phyloP scores from a whole-genome alignment of 2,888 invertebrate genomes.

The Sacculina carcini region DNA sequence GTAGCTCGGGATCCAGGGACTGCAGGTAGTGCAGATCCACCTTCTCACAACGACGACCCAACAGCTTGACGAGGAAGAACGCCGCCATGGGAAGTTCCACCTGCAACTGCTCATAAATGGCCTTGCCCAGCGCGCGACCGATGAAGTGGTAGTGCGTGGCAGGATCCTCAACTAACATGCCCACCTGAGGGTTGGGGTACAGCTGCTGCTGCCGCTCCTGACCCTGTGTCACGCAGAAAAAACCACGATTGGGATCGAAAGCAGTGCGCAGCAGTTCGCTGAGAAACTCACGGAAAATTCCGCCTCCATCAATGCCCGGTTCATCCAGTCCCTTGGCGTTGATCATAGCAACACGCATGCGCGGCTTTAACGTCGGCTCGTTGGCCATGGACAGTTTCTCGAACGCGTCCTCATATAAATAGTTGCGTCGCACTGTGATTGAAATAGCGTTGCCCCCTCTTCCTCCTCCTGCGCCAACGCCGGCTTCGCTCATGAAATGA shows the following conservation, averaged over 20 bases:
- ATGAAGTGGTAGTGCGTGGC: conserved; percentile 78
- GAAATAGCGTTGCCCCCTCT: conserved; percentile 31
- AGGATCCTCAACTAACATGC: conserved; percentile 56
- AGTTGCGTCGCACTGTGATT: conserved; percentile 54
- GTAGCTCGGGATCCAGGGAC: conserved; percentile 71
- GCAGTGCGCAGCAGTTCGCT: conserved; percentile 77
- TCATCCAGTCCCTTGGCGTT: conserved; percentile 77
- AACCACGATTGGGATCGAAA: conserved; percentile 86
- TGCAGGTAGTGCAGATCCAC: conserved; percentile 77
- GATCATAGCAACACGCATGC: conserved; percentile 63
- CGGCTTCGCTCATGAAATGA: conserved; percentile 44
- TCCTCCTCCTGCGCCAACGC: too few species aligned
- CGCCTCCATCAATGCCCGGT: conserved; percentile 92
- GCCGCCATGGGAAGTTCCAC: conserved; percentile 85
- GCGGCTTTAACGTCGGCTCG: conserved; percentile 59
- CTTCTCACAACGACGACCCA: conserved; percentile 41
- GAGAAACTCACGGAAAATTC: conserved; percentile 81
- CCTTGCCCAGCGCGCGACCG: conserved; percentile 80
- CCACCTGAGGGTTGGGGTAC: conserved; percentile 84
- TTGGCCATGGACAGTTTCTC: conserved; percentile 72
- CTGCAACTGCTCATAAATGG: conserved; percentile 75
- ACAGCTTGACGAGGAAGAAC: conserved; percentile 70
- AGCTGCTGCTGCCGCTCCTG: conserved; percentile 37
- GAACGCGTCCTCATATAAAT: conserved; percentile 95
- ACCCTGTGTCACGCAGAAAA: conserved; percentile 66